Conservation (phyloP, 1,140 invertebrate species). For the Drosophila lowei region DNA sequence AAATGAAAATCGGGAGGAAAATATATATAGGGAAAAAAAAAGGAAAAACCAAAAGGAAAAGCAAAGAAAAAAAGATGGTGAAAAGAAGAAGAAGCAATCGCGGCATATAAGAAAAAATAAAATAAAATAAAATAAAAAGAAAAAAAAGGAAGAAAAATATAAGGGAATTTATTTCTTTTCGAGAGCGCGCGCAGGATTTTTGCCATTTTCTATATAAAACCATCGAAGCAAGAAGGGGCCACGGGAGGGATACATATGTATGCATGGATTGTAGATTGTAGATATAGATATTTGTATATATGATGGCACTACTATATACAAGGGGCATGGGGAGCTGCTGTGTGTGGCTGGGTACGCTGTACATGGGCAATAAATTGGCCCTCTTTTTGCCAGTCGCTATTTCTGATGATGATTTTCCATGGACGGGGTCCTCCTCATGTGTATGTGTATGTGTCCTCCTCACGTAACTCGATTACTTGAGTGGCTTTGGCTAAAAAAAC, state of each 20-base stretch:
- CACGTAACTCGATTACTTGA: conserved; percentile 43
- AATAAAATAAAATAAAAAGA: conserved; percentile 20
- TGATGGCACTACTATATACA: conserved; percentile 26
- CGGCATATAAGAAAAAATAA: conserved; percentile 72
- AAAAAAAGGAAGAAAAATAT: conserved; percentile 38
- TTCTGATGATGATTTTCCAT: conserved; percentile 36
- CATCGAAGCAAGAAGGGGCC: no score
- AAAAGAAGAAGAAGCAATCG: conserved; percentile 58
- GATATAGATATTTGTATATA: conserved; percentile 37
- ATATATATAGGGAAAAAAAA: conserved; percentile 44
- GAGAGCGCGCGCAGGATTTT: conserved; percentile 73
- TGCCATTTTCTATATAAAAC: conserved; percentile 62
- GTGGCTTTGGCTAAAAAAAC: conserved; percentile 23
- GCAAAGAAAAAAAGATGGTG: conserved; percentile 40
- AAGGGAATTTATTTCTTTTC: conserved; percentile 72
- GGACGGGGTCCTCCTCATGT: background rate
- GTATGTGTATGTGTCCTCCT: background rate
- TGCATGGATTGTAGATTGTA: conserved; percentile 9
- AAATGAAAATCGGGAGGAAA: conserved; percentile 74
- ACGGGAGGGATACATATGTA: conserved; percentile 23
- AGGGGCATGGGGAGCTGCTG: conserved; percentile 30
- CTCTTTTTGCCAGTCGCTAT: conserved; percentile 31
- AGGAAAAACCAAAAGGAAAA: conserved; percentile 18
- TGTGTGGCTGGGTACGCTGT: conserved; percentile 38
- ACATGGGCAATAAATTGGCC: conserved; percentile 69